Evolutionary conservation across 2,888 invertebrate species (phyloP), one percentile per base, ranked within the genome.

Genomic region (Megaustenia siamemsis): DNA sequence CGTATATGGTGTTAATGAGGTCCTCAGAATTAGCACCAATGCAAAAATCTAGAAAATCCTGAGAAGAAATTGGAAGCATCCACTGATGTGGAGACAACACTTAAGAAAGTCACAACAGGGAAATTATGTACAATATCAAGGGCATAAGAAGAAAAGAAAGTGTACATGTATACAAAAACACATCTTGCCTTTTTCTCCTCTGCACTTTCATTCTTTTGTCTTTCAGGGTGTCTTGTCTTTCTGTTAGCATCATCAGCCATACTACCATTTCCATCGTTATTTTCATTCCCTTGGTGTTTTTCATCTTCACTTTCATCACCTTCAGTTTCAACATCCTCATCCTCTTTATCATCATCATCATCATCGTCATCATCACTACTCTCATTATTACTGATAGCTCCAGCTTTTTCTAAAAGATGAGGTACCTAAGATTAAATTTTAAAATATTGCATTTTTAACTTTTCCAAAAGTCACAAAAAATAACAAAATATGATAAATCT

Each of bases 241-340:
- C 86, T 82, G 24, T 68, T 35, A 49, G 87, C 85, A 43, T 84
- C 84, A 49, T 85, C 87, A 45, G 86, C 82, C 24, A 56, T 40
- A 40, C 71, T 86, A 2, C 69, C 86, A 60, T 89, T 82, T 38
- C 87, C 75, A 28, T 82, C 71, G 28, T 43, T 28, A 15, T n/a
- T 15, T n/a, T 66, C 73, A 24, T 76, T 63, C 35, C 45, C 68
- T 28, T 28, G 28, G 1, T 32, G 1, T 63, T 6, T n/a, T 83
- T 28, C 28, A 43, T 6, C 0, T 56, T 12, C 24, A 60, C 82
- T 24, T 53, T 40, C 60, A 56, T 73, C 24, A 77, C 49, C 49
- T 79, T 81, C 63, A 83, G 56, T 60, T 86, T 73, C 43, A 73
- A 75, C 82, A 86, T 88, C 68, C 21, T 53, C 78, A 40, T 45